A percentile compares a stretch with the other conserved stretches of the same genome.
These are phyloP conservation scores for Dicentrarchus labrax DNA, from an alignment of 2,113 vertebrate genomes.

Conservation along the genomic window DNA sequence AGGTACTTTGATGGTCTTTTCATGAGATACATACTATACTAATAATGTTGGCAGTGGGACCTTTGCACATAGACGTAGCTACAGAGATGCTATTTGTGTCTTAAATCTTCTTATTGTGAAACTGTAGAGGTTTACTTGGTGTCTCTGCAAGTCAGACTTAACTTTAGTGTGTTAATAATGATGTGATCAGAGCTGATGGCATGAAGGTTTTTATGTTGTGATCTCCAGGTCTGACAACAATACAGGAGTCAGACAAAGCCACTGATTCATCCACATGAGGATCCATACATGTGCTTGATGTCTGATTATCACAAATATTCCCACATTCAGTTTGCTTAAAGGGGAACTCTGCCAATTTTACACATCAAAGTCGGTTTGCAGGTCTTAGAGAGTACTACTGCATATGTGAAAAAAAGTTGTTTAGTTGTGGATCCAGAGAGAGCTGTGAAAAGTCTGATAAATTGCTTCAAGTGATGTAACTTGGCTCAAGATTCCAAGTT, in stretches of 20 bases:
- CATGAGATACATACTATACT: not conserved
- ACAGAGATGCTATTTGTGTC: not conserved
- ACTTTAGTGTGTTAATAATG: not conserved
- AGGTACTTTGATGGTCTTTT: not conserved
- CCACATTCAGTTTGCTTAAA: not conserved
- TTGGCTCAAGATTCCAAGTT: not conserved
- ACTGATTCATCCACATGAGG: not conserved
- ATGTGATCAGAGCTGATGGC: slow-evolving; percentile 6
- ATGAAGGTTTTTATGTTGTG: not conserved
- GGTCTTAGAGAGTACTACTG: not conserved
- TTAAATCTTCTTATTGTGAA: not conserved
- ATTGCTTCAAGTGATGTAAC: slow-evolving; percentile 5
- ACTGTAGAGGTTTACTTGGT: not conserved
- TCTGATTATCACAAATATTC: not conserved
- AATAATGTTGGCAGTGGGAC: not conserved
- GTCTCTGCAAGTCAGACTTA: not conserved
- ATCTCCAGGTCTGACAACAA: not conserved
- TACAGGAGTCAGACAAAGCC: not conserved
- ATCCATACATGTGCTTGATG: not conserved
- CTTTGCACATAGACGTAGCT: not conserved
- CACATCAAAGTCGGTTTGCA: not conserved
- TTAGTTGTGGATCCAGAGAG: not conserved
- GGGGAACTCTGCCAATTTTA: not conserved
- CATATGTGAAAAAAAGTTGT: not conserved
- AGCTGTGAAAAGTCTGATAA: not conserved